Evolutionary conservation across 2,888 invertebrate species (phyloP), one percentile per base, ranked within the genome.

Genomic region (Malthinus flaveolus): DNA sequence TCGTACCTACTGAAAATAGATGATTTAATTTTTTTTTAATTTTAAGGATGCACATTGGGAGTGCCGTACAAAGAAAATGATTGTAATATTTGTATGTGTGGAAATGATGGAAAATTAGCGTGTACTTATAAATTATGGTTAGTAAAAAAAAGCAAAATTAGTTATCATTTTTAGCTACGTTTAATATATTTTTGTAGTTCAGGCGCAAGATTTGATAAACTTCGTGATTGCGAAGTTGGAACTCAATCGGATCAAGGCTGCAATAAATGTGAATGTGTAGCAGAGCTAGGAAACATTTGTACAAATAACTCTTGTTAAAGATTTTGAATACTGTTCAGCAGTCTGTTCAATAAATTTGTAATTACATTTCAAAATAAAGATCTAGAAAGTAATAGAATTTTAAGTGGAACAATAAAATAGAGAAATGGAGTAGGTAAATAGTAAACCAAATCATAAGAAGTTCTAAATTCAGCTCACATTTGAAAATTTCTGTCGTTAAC

Each of bases 211-310:
- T n/a, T n/a, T n/a, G n/a, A n/a, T 6, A 11, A 7, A 3, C 33
- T 48, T 32, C 6, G 31, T 4, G 31, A 49, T n/a, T 49, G 49
- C 39, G 11, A 49, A n/a, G 35, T 12, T 31, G 49, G 49, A 3
- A 23, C 49, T 35, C 13, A 36, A 3, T 49, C 3, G 10, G 31
- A 23, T 5, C 10, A 49, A 15, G 49, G 32, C 1, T 49, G 49
- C 37, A 49, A 49, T 48, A 32, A 47, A 12, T 55, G 54, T n/a
- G 37, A 42, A 48, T 55, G 54, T 23, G 39, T 39, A 3, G 7
- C 47, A 31, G 32, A 13, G 11, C 32, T 39, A 7, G 54, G 54
- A 2, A 47, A 42, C 1, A 10, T 55, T 32, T 55, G 54, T 11
- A 55, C 54, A 8, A 34, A 33, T n/a, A 42, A 32, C 4, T 44